Conservation (phyloP, 2,113 vertebrate species). For the Epinephelus fuscoguttatus region DNA sequence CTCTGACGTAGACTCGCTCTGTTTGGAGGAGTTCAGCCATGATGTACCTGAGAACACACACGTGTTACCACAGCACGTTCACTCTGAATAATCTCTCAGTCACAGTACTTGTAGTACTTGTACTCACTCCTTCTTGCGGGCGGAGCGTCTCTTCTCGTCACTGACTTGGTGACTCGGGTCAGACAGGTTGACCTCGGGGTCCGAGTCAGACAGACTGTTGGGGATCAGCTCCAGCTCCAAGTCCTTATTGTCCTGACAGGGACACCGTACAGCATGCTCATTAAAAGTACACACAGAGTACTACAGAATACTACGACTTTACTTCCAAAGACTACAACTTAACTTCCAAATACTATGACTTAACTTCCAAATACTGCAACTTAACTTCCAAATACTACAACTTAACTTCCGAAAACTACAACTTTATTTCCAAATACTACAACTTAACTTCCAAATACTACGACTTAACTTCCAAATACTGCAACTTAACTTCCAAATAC, state of each 20-base stretch:
- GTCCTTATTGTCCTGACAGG: slow-evolving; percentile 93
- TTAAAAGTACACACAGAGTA: background rate
- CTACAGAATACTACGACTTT: background rate
- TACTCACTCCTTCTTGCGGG: slow-evolving; percentile 98
- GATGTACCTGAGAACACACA: slow-evolving; percentile 89
- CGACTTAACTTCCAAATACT: no score
- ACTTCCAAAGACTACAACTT: no score
- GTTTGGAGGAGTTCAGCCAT: slow-evolving; percentile 99
- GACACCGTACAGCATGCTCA: slow-evolving; percentile 9
- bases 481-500: no score
- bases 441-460: no score
- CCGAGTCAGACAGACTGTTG: slow-evolving; percentile 95
- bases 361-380: no score
- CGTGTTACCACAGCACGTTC: background rate
- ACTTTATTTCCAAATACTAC: no score
- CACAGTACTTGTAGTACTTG: background rate
- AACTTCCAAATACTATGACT: no score
- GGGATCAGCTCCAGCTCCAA: slow-evolving; percentile 96
- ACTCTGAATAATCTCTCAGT: accelerated
- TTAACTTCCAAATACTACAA: no score
- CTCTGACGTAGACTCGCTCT: slow-evolving; percentile 96
- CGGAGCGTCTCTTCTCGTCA: slow-evolving; percentile 96
- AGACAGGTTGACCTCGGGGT: slow-evolving; percentile 95
- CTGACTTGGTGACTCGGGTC: slow-evolving; percentile 96
- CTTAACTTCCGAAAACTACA: no score